These are phyloP conservation scores for Drosophila micromelanica DNA, from an alignment of 1,140 invertebrate species.

Conservation along the genomic window DNA sequence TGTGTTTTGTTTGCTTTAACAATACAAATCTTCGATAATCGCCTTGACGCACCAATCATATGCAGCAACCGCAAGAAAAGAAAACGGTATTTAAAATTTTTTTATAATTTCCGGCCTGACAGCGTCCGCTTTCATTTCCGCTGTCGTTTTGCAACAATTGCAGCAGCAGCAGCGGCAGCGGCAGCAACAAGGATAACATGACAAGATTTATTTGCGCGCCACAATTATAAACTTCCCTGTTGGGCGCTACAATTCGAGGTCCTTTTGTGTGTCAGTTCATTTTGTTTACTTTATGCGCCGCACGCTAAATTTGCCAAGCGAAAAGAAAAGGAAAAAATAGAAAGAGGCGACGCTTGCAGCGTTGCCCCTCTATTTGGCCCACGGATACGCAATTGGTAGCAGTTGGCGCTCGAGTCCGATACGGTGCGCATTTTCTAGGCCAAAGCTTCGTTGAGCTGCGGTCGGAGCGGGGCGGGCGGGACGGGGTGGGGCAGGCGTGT, in stretches of 20 bases:
- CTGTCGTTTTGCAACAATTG: slow-evolving; percentile 48
- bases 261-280: slow-evolving; percentile 66
- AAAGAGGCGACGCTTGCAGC: slow-evolving; percentile 15
- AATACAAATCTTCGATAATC: neutral
- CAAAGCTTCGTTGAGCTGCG: slow-evolving; percentile 65
- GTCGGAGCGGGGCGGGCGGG: neutral
- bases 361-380: slow-evolving; percentile 41
- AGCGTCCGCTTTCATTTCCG: slow-evolving; percentile 64
- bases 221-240: slow-evolving; percentile 74
- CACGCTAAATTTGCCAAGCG: slow-evolving; percentile 52
- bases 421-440: slow-evolving; percentile 67
- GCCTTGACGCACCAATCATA: neutral
- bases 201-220: slow-evolving; percentile 50
- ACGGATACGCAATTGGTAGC: slow-evolving; percentile 22
- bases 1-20: too few relatives aligned
- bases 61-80: slow-evolving; percentile 8
- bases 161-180: slow-evolving; percentile 6
- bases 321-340: neutral
- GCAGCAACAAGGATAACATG: slow-evolving; percentile 26
- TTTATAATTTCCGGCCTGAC: slow-evolving; percentile 63
- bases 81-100: slow-evolving; percentile 42
- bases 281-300: slow-evolving; percentile 73
- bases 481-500: neutral
- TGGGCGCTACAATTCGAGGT: slow-evolving; percentile 62
- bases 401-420: slow-evolving; percentile 27